Conservation (phyloP, 2,113 vertebrate genomes). For the Emydocephalus ijimae region DNA sequence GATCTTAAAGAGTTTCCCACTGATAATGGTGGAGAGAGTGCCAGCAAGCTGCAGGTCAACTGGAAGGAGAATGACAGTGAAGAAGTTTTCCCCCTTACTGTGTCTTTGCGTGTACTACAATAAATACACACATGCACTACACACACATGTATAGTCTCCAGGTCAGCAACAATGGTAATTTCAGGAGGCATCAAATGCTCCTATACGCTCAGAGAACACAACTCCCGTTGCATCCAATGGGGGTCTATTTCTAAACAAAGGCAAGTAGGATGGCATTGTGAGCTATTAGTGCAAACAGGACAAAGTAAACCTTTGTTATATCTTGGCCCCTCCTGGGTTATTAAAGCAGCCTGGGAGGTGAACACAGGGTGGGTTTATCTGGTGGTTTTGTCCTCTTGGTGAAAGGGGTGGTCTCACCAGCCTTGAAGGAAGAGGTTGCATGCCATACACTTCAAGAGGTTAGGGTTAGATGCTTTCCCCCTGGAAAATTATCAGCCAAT, state of each 20-base stretch:
- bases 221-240: not conserved
- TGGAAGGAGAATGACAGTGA: not conserved
- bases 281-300: conserved; percentile 35
- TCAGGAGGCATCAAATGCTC: not conserved
- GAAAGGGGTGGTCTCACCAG: not conserved
- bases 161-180: not conserved
- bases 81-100: not conserved
- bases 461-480: not conserved
- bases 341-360: not conserved
- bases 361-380: not conserved
- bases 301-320: conserved; percentile 22
- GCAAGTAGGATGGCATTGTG: not conserved
- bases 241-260: not conserved
- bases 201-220: not conserved
- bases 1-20: not conserved
- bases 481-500: not conserved
- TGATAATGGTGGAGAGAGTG: not conserved
- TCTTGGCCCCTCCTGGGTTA: not conserved
- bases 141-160: not conserved
- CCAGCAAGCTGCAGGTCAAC: not conserved
- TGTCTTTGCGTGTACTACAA: not conserved
- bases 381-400: not conserved
- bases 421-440: not conserved
- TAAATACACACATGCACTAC: not conserved
- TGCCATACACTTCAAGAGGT: not conserved